Base-by-base conservation (phyloP, 2,888 invertebrate genomes). In the Charanyca ferruginea region DNA sequence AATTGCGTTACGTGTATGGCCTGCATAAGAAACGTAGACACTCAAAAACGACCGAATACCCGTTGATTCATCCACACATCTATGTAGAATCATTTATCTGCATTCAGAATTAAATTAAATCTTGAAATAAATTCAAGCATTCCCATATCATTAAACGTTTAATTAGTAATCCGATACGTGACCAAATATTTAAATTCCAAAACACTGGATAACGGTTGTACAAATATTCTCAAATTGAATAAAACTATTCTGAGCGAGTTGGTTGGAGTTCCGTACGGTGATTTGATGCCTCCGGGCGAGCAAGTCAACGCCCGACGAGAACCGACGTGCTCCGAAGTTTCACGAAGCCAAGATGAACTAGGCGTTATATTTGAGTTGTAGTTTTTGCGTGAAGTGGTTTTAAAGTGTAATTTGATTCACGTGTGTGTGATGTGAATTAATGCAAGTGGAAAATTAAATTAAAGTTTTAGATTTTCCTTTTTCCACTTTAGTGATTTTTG, bases 191-290 rank as follows among this genome's bases (percentile, higher is more conserved):
- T 75, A 69, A 81, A 80, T 72, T 49, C 41, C 64, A 81, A n/a
- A 81, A 81, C 75, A 69, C 42, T 16, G 54, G 22, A 55, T 61
- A 53, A 66, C 62, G 60, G 55, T 65, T 70, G 61, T 66, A 53
- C 65, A 80, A 80, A 80, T 70, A 80, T 79, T 66, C 71, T 44
- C 60, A 77, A 79, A 80, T 76, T 79, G 79, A 76, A 81, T 79
- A 53, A 79, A 76, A 80, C 82, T 81, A 73, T 79, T 79, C 60
- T 8, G 44, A 53, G 64, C 28, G 49, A 65, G 68, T 59, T 55
- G 28, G 52, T n/a, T n/a, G 23, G 42, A 76, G 76, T 70, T 73
- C 60, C 59, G 68, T 61, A 54, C 70, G 57, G 68, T 81, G 80
- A 79, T 80, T 79, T 73, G 60, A 71, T 66, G 73, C 67, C 80